Evolutionary conservation across 2,113 vertebrate species (phyloP).

Genomic region (Dermatemys mawii): DNA sequence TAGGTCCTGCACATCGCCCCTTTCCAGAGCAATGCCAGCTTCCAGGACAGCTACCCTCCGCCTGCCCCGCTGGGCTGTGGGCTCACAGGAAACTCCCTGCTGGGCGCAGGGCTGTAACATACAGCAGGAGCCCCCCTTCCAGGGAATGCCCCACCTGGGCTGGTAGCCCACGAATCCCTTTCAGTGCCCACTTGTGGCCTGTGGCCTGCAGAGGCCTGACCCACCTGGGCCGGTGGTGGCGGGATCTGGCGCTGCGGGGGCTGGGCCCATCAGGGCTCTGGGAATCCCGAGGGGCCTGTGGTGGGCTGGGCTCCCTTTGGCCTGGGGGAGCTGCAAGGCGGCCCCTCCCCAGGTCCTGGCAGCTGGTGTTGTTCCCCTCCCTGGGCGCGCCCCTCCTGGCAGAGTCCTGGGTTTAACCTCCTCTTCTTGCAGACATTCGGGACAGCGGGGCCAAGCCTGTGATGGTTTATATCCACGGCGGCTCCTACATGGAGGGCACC

Average conservation of each 20-base stretch:
- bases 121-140: not conserved
- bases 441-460: constrained; percentile 98
- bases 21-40: constrained; percentile 39
- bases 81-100: too few relatives aligned
- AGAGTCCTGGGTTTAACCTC: constrained; percentile 48
- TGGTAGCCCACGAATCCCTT: too few relatives aligned
- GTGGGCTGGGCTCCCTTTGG: not conserved
- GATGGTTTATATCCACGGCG: constrained; percentile 99
- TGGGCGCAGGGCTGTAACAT: not conserved
- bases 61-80: too few relatives aligned
- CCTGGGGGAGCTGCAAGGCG: not conserved
- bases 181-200: not conserved
- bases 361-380: constrained; percentile 57
- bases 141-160: not conserved
- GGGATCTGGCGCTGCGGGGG: not conserved
- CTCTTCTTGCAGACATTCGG: constrained; percentile 95
- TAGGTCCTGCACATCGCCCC: constrained; percentile 40
- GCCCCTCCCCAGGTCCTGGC: constrained; percentile 26
- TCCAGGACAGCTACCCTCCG: constrained; percentile 6
- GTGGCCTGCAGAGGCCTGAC: not conserved
- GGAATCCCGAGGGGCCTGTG: not conserved
- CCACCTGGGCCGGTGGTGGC: not conserved
- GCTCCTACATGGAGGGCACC: constrained; percentile 99
- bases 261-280: too few relatives aligned
- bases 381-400: not conserved